phyloP scores from a whole-genome alignment of 1,140 invertebrate genomes.

The Pinna nobilis region DNA sequence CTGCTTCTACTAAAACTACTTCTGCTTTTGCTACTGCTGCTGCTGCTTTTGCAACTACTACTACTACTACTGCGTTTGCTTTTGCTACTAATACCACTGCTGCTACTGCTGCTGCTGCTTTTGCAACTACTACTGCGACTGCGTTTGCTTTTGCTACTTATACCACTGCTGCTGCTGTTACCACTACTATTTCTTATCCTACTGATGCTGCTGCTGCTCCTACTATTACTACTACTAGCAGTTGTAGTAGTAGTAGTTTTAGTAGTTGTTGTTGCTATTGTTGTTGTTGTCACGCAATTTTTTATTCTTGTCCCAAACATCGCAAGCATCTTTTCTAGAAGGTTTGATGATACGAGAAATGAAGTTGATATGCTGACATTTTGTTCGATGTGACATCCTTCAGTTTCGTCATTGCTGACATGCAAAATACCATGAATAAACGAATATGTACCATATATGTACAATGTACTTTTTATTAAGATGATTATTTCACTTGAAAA shows the following conservation, averaged over 20 bases:
- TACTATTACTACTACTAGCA: not conserved
- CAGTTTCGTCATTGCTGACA: too few relatives aligned
- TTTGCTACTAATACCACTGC: conserved; percentile 24
- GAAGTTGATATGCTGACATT: too few relatives aligned
- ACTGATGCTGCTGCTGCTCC: not conserved
- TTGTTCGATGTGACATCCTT: too few relatives aligned
- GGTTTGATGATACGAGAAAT: too few relatives aligned
- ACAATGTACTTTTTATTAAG: too few relatives aligned
- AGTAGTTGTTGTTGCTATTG: too few relatives aligned
- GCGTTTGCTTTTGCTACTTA: conserved; percentile 17
- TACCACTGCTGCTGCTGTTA: conserved; percentile 9
- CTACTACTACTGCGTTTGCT: conserved; percentile 35
- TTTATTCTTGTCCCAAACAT: too few relatives aligned
- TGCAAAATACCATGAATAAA: too few relatives aligned
- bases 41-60: conserved; percentile 27
- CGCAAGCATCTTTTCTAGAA: too few relatives aligned
- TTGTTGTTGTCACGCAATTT: too few relatives aligned
- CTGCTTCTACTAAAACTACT: conserved; percentile 20
- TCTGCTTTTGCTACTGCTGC: conserved; percentile 31
- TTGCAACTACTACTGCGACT: conserved; percentile 16
- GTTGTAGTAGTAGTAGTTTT: not conserved
- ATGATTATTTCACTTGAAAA: too few relatives aligned
- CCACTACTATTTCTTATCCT: not conserved
- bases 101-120: conserved; percentile 24
- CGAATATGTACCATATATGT: too few relatives aligned